Conservation (phyloP, 2,113 vertebrate species). For the Coptodon bakossiorum region DNA sequence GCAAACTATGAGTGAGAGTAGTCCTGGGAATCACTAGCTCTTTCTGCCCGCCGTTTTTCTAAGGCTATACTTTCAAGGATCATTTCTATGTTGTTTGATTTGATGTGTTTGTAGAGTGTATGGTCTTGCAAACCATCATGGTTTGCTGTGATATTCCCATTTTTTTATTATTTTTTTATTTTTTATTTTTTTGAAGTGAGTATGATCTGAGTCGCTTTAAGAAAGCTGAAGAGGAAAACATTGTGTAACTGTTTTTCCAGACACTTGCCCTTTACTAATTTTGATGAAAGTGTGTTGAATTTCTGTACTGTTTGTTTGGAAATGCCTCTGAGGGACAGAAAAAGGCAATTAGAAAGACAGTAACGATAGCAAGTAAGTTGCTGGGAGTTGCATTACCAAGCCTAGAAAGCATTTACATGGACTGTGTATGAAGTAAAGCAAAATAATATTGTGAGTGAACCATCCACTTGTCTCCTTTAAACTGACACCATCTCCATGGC, state of each 20-base stretch:
- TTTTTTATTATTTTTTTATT: no score
- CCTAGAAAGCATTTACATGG: neutral
- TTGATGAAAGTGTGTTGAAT: neutral
- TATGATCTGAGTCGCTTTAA: neutral
- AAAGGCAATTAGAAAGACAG: neutral
- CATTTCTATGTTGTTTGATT: neutral
- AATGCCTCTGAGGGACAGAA: neutral
- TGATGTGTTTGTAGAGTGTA: neutral
- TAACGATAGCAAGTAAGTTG: neutral
- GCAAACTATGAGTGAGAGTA: neutral
- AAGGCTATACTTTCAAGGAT: neutral
- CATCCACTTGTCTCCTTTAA: neutral
- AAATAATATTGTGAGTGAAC: neutral
- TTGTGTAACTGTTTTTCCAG: neutral
- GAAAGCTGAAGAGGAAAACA: neutral
- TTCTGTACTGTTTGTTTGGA: neutral
- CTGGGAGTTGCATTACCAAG: neutral
- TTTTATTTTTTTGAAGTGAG: no score
- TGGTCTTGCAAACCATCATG: neutral
- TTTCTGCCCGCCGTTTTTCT: fast-evolving
- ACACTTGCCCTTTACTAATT: neutral
- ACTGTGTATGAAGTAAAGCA: neutral
- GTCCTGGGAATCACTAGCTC: fast-evolving
- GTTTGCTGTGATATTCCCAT: neutral
- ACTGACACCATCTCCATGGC: neutral